phyloP scores from a whole-genome alignment of 35 echinoderm and acorn worm species.

The Diadema setosum region DNA sequence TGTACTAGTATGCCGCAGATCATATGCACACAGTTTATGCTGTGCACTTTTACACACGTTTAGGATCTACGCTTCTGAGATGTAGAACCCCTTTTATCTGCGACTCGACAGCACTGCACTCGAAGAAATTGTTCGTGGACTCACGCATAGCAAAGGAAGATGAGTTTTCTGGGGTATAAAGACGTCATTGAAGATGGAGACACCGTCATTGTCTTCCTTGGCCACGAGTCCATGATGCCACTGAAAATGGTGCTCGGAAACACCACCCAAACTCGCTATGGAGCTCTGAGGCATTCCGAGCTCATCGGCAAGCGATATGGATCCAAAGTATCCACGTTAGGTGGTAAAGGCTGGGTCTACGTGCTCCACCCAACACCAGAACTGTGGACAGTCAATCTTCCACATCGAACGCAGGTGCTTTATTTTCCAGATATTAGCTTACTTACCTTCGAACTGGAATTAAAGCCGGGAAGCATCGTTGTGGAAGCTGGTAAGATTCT shows the following conservation, averaged over 20 bases:
- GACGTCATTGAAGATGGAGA: slow-evolving; percentile 60
- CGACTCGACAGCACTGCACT: too few species aligned
- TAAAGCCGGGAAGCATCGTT: slow-evolving; percentile 80
- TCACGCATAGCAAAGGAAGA: too few species aligned
- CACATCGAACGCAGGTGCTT: slow-evolving; percentile 89
- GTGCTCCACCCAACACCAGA: slow-evolving; percentile 90
- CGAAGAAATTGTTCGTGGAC: too few species aligned
- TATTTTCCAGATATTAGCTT: slow-evolving; percentile 92
- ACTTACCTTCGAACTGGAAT: slow-evolving; percentile 74
- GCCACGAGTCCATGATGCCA: slow-evolving; percentile 63
- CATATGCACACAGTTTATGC: too few species aligned
- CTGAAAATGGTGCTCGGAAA: slow-evolving; percentile 40
- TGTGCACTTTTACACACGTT: too few species aligned
- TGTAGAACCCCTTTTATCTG: too few species aligned
- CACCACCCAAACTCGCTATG: slow-evolving; percentile 78
- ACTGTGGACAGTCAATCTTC: slow-evolving; percentile 89
- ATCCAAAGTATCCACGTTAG: slow-evolving; percentile 33
- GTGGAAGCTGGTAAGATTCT: slow-evolving; percentile 89
- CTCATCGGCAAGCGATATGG: slow-evolving; percentile 88
- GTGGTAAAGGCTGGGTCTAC: slow-evolving; percentile 78
- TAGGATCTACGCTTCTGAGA: too few species aligned
- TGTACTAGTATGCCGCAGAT: too few species aligned
- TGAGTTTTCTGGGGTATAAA: slow-evolving; percentile 80
- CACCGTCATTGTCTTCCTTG: slow-evolving; percentile 64
- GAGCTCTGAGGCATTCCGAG: slow-evolving; percentile 65